Conservation (phyloP, 2,113 vertebrate genomes). For the Cepphus grylle region DNA sequence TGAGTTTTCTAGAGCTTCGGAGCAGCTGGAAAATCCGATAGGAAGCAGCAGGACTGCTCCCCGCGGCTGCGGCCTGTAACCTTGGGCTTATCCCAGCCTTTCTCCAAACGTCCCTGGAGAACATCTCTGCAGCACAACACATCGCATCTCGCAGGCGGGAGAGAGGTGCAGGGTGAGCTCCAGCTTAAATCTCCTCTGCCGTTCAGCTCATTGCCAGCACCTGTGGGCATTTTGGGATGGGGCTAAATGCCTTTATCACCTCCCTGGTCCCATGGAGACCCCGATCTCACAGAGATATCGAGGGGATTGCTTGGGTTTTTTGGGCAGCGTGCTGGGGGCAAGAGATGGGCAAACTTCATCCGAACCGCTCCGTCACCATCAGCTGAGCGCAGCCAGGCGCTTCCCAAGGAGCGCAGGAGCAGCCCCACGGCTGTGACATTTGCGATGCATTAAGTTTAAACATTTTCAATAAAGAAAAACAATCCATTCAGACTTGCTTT, state of each 20-base stretch:
- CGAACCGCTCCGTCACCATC: not conserved
- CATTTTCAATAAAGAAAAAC: conserved; percentile 69
- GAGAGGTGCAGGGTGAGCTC: rapidly evolving
- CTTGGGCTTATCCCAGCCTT: rapidly evolving
- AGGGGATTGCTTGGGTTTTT: rapidly evolving
- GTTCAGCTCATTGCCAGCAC: rapidly evolving
- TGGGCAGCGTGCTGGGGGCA: rapidly evolving
- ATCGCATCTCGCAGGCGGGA: rapidly evolving
- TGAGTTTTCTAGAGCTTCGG: not conserved
- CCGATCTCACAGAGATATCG: rapidly evolving
- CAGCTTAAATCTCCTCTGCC: not conserved
- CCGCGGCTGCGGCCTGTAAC: rapidly evolving
- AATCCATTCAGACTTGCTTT: conserved; percentile 27
- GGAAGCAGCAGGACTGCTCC: not conserved
- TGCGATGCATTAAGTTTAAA: conserved; percentile 64
- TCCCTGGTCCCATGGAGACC: not conserved
- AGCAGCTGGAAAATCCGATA: rapidly evolving
- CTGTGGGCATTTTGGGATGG: not conserved
- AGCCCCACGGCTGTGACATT: not conserved
- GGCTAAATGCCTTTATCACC: not conserved
- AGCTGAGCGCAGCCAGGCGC: not conserved
- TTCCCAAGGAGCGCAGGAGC: not conserved
- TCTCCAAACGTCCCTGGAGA: not conserved
- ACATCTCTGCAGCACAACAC: rapidly evolving
- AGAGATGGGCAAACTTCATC: not conserved